Base-by-base conservation (phyloP, 1,140 invertebrate genomes). In the Drosophila sechellia region DNA sequence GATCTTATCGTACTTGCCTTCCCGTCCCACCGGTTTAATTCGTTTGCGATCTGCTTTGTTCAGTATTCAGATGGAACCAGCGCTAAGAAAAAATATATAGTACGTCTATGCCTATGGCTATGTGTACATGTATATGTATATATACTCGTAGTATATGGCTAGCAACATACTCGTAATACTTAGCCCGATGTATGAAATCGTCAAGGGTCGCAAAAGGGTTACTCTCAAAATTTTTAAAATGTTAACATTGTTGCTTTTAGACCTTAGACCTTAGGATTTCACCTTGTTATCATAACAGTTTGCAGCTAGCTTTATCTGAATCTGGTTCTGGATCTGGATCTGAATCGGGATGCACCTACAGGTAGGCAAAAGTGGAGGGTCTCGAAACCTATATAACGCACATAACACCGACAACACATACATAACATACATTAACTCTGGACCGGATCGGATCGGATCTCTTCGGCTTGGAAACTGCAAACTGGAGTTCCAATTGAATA, bases 211-310 rank as follows among this genome's bases (percentile, higher is more conserved):
- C 73, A 85, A 83, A 85, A 83, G 77, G 50, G 65, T 71, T 53
- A 64, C 43, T 68, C 40, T 64, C 80, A 72, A 65, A 69, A 74
- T 53, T 65, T 56, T 79, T 63, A 89, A 89, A 89, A 89, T 89
- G 85, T 89, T 89, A 89, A 89, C 85, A 89, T 89, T 78, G 77
- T 74, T 50, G 27, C 31, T 89, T 75, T 78, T 90, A 90, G 63
- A 90, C 56, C 57, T 69, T 87, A 81, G 74, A 80, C 45, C 50
- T 56, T 86, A 78, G 77, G 83, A 87, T 86, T 86, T 86, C 78
- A 86, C 83, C 81, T 84, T 57, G 59, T 79, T 79, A 79, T 68
- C 46, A 54, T 78, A 61, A 72, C 52, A 71, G 49, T 63, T 49
- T 64, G 43, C 45, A 17, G 17, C 37, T 43, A 40, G 20, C 40